Base-by-base conservation (phyloP, 1,140 invertebrate species). In the Delia radicum region DNA sequence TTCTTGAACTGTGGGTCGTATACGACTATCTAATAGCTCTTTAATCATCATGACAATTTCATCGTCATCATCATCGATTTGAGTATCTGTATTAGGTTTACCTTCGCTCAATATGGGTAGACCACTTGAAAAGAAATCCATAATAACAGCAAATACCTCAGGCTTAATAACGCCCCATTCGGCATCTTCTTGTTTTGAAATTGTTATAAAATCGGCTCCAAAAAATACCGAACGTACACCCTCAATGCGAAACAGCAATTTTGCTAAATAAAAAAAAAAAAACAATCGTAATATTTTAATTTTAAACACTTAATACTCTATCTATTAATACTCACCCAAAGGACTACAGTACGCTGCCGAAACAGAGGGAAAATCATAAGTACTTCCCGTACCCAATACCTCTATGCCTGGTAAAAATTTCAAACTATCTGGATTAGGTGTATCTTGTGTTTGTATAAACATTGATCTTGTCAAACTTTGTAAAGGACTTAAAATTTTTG, bases 371-470 rank as follows among this genome's bases (percentile, higher is more conserved):
- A 99, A 99, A 89, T 99, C 97, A 87, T 94, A 93, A 0, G 98
- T 99, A 82, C 95, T 92, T 26, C 95, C 95, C 55, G 89, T 87
- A 77, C 95, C 96, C 3, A 99, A 87, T 2, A 99, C 92, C 79
- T 93, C 88, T 5, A 92, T 90, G 46, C 98, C 98, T 31, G 98
- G 98, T 75, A 99, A 83, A 88, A 99, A 99, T 88, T 99, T 99
- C 29, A 99, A 88, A 85, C 97, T 98, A 81, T 99, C 98, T 13
- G 98, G 98, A 89, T 99, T 99, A 29, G 98, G 98, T 12, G 98
- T 99, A 79, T 99, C 98, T 87, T 99, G 97, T 0, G 97, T 98
- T 89, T 99, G 97, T 77, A 99, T 97, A 84, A 99, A 99, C 95
- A 99, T 97, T 0, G 27, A n/a, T 55, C 72, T 31, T 73, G 29